Conservation (phyloP, 2,113 vertebrate genomes). For the Campylorhamphus procurvoides region DNA sequence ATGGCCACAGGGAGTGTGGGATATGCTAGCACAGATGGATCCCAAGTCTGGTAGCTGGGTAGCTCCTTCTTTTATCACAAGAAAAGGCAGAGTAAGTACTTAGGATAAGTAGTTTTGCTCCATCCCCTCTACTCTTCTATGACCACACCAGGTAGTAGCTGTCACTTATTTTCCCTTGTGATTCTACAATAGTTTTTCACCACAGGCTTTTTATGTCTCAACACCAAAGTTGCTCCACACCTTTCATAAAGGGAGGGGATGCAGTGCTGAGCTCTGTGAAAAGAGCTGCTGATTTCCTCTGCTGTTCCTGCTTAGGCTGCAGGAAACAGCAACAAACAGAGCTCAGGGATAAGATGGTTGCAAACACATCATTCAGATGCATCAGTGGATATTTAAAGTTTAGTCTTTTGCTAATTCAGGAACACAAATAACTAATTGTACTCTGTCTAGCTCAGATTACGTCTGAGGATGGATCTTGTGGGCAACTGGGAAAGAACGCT, state of each 20-base stretch:
- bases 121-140: not conserved
- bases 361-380: not conserved
- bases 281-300: not conserved
- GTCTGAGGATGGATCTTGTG: not conserved
- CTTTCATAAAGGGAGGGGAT: not conserved
- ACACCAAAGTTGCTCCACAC: not conserved
- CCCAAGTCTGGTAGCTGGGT: not conserved
- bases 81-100: not conserved
- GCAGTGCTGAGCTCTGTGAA: not conserved
- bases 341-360: not conserved
- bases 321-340: not conserved
- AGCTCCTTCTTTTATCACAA: not conserved
- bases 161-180: not conserved
- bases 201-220: not conserved
- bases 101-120: not conserved
- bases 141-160: not conserved
- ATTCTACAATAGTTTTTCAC: not conserved
- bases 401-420: not conserved
- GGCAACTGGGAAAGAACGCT: not conserved
- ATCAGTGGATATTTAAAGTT: not conserved
- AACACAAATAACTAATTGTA: slow-evolving; percentile 8
- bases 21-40: not conserved
- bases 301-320: not conserved
- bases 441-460: not conserved
- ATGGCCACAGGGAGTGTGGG: not conserved